Conservation (phyloP, 2,888 invertebrate species). For the Callyntrura sp. region DNA sequence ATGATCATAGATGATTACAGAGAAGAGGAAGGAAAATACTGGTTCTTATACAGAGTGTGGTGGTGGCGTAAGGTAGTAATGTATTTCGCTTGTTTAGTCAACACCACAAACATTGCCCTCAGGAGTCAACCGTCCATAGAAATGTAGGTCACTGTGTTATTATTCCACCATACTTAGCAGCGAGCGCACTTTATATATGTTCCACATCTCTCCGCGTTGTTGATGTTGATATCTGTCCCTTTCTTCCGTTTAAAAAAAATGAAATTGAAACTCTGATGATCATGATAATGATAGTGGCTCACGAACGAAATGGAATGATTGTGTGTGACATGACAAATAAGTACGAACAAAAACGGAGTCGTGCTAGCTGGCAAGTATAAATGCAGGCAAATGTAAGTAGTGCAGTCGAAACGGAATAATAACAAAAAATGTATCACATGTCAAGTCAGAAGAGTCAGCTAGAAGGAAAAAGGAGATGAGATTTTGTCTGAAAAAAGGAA, state of each 20-base stretch:
- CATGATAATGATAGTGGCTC: slow-evolving; percentile 9
- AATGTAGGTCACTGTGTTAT: slow-evolving; percentile 68
- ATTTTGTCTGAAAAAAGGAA: neutral
- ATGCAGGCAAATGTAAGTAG: neutral
- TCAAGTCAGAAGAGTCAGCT: slow-evolving; percentile 8
- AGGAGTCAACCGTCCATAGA: slow-evolving; percentile 49
- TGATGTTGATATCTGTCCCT: neutral
- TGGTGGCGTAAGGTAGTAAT: neutral
- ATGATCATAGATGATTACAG: slow-evolving; percentile 2
- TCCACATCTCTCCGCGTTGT: neutral
- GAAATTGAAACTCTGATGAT: slow-evolving; percentile 46
- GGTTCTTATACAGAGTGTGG: neutral
- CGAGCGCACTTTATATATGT: neutral
- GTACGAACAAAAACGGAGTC: slow-evolving; percentile 12
- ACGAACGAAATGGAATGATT: slow-evolving; percentile 30
- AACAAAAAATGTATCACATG: slow-evolving; percentile 37
- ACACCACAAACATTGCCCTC: slow-evolving; percentile 40
- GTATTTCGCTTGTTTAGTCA: neutral
- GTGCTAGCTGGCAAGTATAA: neutral
- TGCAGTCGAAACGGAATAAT: neutral
- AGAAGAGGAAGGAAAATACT: slow-evolving; percentile 41
- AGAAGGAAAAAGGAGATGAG: neutral
- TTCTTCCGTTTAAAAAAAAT: slow-evolving; percentile 37
- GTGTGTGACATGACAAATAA: slow-evolving; percentile 37
- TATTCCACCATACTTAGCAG: neutral